Evolutionary conservation across 1,140 invertebrate species (phyloP), one percentile per base, ranked within the genome.

Genomic region (Formica selysi): DNA sequence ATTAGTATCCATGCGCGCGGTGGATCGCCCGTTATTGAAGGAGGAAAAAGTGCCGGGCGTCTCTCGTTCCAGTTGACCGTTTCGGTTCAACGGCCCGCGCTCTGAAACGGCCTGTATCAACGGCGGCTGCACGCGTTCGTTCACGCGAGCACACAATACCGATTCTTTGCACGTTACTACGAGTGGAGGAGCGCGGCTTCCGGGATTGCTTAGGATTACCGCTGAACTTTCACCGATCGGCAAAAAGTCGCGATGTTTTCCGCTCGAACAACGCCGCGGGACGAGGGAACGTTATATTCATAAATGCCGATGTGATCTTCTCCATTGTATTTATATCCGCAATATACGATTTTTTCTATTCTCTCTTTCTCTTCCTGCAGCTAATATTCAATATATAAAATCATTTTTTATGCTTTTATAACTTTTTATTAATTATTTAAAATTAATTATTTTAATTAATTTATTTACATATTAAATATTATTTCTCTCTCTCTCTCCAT

Each of bases 111-210:
- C 70, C 41, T 84, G 80, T 74, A 74, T 44, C 26, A 38, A 57
- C 36, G 38, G 86, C 64, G 86, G 86, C 87, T 89, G 76, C 76
- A 85, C 85, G 86, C 80, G 91, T 91, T 87, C 76, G 91, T 87
- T 87, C 78, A 86, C 81, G 85, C 84, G 91, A 81, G 88, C 87
- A 88, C 88, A 89, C 85, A 89, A 87, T 86, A 90, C 89, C 85
- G 86, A 87, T 87, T 80, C 70, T 84, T 84, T 84, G 19, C 38
- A 44, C 80, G 48, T 41, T 70, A 51, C 44, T 48, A 79, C 44
- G 64, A 54, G 29, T 26, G 41, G 59, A 67, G 44, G 29, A 51
- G n/a, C 78, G 51, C 36, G 87, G 73, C 88, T 81, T 84, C 80
- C 80, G 87, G 83, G 62, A 87, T 76, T 87, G 74, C 84, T 59